A percentile compares a stretch with the other conserved stretches of the same genome.
These are phyloP conservation scores for Pyrgilauda ruficollis DNA, from an alignment of 2,113 vertebrate species.

Conservation along the genomic window DNA sequence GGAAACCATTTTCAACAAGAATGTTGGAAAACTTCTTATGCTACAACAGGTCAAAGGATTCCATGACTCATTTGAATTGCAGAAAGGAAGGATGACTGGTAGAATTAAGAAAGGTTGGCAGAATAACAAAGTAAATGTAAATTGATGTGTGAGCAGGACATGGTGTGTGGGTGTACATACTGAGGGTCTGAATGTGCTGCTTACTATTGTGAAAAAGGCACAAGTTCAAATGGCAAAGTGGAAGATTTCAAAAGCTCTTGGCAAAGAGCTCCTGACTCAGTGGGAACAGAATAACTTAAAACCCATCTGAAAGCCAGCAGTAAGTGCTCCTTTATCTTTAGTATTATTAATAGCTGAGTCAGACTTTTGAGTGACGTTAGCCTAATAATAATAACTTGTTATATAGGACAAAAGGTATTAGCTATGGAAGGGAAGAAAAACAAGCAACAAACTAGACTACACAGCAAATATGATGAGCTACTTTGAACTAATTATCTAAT, in stretches of 20 bases:
- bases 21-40: neutral
- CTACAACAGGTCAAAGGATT: neutral
- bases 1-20: neutral
- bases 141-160: neutral
- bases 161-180: neutral
- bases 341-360: neutral
- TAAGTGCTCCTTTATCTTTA: neutral
- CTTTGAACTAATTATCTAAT: neutral
- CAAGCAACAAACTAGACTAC: neutral
- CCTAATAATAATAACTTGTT: neutral
- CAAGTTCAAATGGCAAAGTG: neutral
- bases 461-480: neutral
- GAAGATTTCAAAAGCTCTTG: neutral
- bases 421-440: neutral
- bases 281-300: neutral
- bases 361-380: neutral
- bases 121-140: neutral
- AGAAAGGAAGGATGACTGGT: neutral
- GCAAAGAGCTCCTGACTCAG: neutral
- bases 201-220: neutral
- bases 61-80: conserved; percentile 14
- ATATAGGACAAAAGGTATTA: neutral
- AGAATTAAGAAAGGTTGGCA: conserved; percentile 17
- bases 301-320: neutral
- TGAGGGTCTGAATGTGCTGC: neutral